Percentiles rank a stretch among this genome's conserved stretches.
Conservation (phyloP, 2,888 invertebrate species). For the Pristionchus entomophagus region DNA sequence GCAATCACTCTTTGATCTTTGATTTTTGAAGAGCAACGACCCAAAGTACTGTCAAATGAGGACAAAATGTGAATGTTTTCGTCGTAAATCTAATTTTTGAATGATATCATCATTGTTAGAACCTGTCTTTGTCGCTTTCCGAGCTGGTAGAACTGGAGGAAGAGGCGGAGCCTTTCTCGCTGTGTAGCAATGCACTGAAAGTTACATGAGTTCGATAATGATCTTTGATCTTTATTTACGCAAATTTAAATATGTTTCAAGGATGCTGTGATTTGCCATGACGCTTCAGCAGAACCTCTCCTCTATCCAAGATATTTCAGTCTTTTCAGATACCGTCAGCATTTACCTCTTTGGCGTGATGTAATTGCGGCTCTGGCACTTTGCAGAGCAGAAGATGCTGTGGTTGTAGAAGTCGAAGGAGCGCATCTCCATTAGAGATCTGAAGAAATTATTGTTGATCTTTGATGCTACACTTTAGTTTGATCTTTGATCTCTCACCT, state of each 20-base stretch:
- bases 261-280: background rate
- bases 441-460: constrained; percentile 54
- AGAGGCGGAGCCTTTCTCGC: constrained; percentile 42
- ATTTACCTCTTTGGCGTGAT: constrained; percentile 63
- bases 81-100: background rate
- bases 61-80: too few relatives aligned
- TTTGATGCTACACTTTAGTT: background rate
- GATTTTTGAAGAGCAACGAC: too few relatives aligned
- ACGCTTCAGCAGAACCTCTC: too few relatives aligned
- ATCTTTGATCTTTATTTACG: constrained; percentile 18
- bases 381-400: constrained; percentile 76
- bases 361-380: constrained; percentile 76
- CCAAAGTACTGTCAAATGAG: too few relatives aligned
- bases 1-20: too few relatives aligned
- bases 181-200: constrained; percentile 16
- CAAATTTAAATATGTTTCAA: too few relatives aligned
- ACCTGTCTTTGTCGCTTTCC: constrained; percentile 49
- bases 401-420: constrained; percentile 77
- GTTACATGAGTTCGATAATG: too few relatives aligned
- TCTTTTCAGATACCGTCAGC: background rate
- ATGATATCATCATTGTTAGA: too few relatives aligned
- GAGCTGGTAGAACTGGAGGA: constrained; percentile 41
- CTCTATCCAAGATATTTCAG: background rate
- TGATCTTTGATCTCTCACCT: constrained; percentile 52
- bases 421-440: constrained; percentile 77